phyloP scores from a whole-genome alignment of 2,113 vertebrate genomes.

The Panthera tigris region DNA sequence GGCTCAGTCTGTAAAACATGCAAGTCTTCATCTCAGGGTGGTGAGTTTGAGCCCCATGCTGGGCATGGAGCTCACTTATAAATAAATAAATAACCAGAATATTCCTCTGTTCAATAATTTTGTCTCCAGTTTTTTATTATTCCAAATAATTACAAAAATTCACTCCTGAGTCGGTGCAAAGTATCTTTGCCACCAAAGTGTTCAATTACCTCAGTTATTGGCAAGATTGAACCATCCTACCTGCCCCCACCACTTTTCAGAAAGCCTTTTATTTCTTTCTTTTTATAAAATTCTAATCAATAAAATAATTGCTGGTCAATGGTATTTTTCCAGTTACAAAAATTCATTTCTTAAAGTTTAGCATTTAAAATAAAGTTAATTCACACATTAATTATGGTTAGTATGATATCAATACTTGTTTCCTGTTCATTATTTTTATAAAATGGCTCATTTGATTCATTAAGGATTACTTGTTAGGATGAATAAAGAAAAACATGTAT shows the following conservation, averaged over 20 bases:
- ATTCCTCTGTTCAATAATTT: background rate
- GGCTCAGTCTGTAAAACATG: no score
- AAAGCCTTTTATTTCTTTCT: background rate
- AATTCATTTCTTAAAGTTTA: slow-evolving; percentile 37
- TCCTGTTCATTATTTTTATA: slow-evolving; percentile 14
- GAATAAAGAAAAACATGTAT: slow-evolving; percentile 29
- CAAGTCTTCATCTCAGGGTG: no score
- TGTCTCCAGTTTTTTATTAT: background rate
- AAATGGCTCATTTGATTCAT: slow-evolving; percentile 30
- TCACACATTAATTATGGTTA: slow-evolving; percentile 38
- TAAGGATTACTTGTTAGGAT: background rate
- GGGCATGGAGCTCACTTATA: no score
- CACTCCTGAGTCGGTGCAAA: background rate
- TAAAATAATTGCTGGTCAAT: background rate
- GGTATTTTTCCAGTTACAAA: background rate
- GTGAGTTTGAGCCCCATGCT: no score
- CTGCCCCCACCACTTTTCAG: background rate
- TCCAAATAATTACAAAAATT: slow-evolving; percentile 17
- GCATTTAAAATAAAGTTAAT: slow-evolving; percentile 10
- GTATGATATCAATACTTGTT: background rate
- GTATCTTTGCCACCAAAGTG: background rate
- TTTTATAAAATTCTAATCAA: slow-evolving; percentile 1
- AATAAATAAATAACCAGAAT: background rate
- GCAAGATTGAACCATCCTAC: background rate
- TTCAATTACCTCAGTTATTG: background rate